These are phyloP conservation scores for Callinectes sapidus DNA, from an alignment of 2,888 invertebrate genomes.

Conservation along the genomic window DNA sequence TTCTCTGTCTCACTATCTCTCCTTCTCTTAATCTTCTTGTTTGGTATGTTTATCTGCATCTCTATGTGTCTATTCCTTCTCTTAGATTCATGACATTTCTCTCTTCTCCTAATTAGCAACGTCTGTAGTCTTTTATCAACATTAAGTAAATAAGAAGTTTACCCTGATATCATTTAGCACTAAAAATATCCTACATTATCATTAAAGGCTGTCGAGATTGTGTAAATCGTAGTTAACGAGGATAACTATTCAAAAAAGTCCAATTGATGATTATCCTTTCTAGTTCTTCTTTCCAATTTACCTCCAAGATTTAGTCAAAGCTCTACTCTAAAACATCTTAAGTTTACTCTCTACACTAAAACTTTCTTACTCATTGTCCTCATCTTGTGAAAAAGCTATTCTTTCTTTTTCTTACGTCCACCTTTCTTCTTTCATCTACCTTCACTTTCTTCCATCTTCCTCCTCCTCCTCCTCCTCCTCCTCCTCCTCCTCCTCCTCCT, in stretches of 20 bases:
- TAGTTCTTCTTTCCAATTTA: not conserved
- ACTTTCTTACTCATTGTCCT: not conserved
- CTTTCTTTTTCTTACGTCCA: not conserved
- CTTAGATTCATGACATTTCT: not conserved
- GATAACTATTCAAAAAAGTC: too few relatives aligned
- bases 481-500: not conserved
- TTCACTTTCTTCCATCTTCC: not conserved
- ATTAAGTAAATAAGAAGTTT: not conserved
- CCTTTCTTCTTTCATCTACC: not conserved
- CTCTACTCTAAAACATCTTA: not conserved
- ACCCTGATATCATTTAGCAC: not conserved
- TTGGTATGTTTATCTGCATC: conserved; percentile 1
- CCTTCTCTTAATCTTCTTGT: not conserved
- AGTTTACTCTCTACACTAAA: not conserved
- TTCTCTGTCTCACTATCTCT: conserved; percentile 24
- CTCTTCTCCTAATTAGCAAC: not conserved
- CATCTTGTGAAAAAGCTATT: not conserved
- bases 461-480: not conserved
- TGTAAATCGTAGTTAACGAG: too few relatives aligned
- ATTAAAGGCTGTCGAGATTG: too few relatives aligned
- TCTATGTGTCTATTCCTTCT: conserved; percentile 28
- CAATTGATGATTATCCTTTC: not conserved
- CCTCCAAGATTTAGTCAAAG: not conserved
- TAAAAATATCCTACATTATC: not conserved
- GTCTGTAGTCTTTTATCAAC: not conserved